Evolutionary conservation across 2,113 vertebrate species (phyloP).

Genomic region (Pelvicachromis taeniatus): DNA sequence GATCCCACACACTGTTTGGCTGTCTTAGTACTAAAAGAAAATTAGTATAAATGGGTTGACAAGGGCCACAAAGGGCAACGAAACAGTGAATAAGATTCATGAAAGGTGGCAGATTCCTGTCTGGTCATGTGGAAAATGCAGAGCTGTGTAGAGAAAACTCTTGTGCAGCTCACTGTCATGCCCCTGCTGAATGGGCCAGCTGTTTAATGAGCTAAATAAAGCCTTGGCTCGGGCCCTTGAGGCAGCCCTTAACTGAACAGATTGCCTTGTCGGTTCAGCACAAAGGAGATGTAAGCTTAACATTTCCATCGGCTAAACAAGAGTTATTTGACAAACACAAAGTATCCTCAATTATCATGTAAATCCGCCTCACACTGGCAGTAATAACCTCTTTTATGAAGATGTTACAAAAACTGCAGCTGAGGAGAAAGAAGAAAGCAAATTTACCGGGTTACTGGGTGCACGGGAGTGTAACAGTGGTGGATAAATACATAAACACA

Average conservation of each 20-base stretch:
- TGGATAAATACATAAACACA: not conserved
- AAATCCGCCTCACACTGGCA: not conserved
- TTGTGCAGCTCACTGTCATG: conserved; percentile 25
- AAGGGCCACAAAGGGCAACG: not conserved
- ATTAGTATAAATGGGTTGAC: not conserved
- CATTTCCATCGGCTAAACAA: conserved; percentile 34
- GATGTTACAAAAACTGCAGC: not conserved
- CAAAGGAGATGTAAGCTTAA: conserved; percentile 19
- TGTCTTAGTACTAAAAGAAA: not conserved
- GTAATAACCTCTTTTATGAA: conserved; percentile 5
- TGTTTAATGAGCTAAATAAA: conserved; percentile 73
- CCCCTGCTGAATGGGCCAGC: conserved; percentile 54
- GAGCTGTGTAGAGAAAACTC: conserved; percentile 27
- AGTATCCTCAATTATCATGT: conserved; percentile 14
- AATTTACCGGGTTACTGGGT: not conserved
- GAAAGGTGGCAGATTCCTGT: conserved; percentile 25
- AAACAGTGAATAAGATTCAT: not conserved
- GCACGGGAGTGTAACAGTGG: not conserved
- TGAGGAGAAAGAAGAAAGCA: not conserved
- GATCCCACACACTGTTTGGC: not conserved
- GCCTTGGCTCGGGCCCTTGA: conserved; percentile 29
- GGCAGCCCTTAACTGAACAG: conserved; percentile 33
- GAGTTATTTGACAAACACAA: not conserved
- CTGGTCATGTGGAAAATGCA: conserved; percentile 26
- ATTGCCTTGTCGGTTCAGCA: conserved; percentile 36